These are phyloP conservation scores for Idaea straminata DNA, from an alignment of 2,888 invertebrate species.

Conservation along the genomic window DNA sequence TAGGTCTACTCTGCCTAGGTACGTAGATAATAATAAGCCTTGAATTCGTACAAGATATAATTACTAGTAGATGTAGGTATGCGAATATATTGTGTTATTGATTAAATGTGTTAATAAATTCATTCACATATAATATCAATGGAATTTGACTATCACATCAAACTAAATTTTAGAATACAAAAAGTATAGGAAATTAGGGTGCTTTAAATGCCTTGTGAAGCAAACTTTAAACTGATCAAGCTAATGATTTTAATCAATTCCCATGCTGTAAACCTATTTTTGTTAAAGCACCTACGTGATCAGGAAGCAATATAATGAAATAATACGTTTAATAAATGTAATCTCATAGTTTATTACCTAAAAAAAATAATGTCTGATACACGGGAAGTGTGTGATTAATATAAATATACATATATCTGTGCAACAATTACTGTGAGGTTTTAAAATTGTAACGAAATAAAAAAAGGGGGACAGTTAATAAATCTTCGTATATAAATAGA, in stretches of 20 bases:
- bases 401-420: neutral
- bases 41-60: neutral
- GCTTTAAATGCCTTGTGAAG: neutral
- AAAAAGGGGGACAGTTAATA: neutral
- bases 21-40: neutral
- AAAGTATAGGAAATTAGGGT: neutral
- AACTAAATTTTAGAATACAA: neutral
- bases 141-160: neutral
- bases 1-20: neutral
- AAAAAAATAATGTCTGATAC: neutral
- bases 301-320: neutral
- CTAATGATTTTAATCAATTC: neutral
- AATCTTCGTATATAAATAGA: neutral
- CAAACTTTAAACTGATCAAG: neutral
- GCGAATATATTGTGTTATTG: neutral
- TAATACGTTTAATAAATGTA: neutral
- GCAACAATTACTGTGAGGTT: neutral
- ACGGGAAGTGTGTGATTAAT: neutral
- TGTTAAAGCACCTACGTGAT: neutral
- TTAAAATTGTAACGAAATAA: neutral
- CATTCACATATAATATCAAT: neutral
- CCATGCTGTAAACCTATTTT: neutral
- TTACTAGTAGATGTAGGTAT: neutral
- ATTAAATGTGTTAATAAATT: neutral
- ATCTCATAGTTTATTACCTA: neutral